A percentile compares a stretch with the other conserved stretches of the same genome.
Evolutionary conservation across 2,113 vertebrate genomes (phyloP).

Genomic region (Zosterops japonicus): DNA sequence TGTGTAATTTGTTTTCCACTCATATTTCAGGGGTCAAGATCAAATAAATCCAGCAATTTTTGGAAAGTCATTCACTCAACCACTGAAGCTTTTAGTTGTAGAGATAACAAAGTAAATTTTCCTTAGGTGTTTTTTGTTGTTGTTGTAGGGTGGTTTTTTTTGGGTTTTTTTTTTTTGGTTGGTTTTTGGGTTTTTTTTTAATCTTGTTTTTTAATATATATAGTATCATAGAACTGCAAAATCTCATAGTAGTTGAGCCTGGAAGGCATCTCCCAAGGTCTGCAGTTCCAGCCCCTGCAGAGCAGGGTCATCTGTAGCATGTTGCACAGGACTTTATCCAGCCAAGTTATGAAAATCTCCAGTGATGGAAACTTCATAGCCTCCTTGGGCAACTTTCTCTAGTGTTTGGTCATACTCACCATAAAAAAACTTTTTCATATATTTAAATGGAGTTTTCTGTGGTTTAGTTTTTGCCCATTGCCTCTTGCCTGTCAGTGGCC

Average conservation of each 20-base stretch:
- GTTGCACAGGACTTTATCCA: not conserved
- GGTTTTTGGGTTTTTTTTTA: not conserved
- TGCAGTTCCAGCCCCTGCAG: not conserved
- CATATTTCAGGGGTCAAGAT: not conserved
- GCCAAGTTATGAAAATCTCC: not conserved
- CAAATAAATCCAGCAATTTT: not conserved
- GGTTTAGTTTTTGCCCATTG: not conserved
- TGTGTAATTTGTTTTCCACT: not conserved
- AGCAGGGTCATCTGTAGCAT: not conserved
- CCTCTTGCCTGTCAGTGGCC: not conserved
- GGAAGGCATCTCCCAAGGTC: not conserved
- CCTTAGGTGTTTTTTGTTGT: not conserved
- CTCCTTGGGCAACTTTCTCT: not conserved
- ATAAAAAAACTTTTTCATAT: not conserved
- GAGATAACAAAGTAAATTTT: not conserved
- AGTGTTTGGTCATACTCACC: not conserved
- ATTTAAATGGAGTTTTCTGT: not conserved
- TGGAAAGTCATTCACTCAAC: not conserved
- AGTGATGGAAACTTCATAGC: not conserved
- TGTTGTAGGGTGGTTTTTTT: not conserved
- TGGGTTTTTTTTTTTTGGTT: not conserved
- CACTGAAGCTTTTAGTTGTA: not conserved
- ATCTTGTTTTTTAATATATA: not conserved
- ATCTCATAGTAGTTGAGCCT: not conserved
- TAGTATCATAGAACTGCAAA: not conserved